These are phyloP conservation scores for Apocrypta bakeri DNA, from an alignment of 1,140 invertebrate species.

Conservation along the genomic window DNA sequence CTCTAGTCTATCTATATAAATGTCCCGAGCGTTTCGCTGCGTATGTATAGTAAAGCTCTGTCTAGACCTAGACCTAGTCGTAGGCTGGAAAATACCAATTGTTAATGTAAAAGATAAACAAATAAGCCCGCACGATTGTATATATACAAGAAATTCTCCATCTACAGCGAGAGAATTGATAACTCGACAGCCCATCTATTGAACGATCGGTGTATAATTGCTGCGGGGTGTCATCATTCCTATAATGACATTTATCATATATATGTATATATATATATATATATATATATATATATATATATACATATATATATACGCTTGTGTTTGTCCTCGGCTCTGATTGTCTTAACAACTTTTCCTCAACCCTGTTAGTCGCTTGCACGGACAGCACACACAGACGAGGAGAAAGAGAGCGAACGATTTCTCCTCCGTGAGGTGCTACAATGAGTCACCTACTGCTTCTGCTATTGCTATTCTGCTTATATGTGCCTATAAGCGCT, in stretches of 20 bases:
- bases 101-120: background rate
- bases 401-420: conserved; percentile 6
- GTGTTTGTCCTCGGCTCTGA: conserved; percentile 15
- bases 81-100: conserved; percentile 27
- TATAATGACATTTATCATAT: too few relatives aligned
- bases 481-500: background rate
- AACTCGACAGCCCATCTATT: conserved; percentile 30
- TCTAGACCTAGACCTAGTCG: conserved; percentile 11
- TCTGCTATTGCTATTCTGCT: background rate
- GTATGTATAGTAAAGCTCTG: conserved; percentile 23
- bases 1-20: background rate
- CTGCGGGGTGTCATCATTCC: conserved; percentile 8
- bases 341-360: background rate
- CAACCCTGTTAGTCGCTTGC: conserved; percentile 54
- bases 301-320: too few relatives aligned
- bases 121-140: conserved; percentile 22
- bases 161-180: background rate
- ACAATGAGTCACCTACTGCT: background rate
- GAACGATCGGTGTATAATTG: conserved; percentile 29
- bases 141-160: background rate
- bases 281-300: too few relatives aligned
- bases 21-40: background rate
- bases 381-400: conserved; percentile 15
- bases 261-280: too few relatives aligned
- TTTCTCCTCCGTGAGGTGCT: background rate